Evolutionary conservation across 2,797 vertebrate genomes (phyloP).

Genomic region (Myotis planiceps): DNA sequence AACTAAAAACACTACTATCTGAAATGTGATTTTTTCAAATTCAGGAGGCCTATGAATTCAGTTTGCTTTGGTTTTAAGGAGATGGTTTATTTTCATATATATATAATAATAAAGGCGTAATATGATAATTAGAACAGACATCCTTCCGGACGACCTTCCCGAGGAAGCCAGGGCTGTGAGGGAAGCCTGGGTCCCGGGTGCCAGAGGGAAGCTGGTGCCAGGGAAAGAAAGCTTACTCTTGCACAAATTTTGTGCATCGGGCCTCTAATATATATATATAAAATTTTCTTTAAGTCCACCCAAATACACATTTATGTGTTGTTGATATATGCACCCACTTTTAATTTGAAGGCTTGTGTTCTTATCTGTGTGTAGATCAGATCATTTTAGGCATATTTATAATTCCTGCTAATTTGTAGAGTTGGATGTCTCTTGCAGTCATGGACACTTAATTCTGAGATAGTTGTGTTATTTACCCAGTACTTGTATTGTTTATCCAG

Average conservation of each 20-base stretch:
- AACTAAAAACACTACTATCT: background rate
- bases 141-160: too few relatives aligned
- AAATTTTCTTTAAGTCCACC: background rate
- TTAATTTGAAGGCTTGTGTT: background rate
- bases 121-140: too few relatives aligned
- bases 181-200: too few relatives aligned
- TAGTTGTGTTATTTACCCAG: background rate
- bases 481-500: background rate
- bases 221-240: too few relatives aligned
- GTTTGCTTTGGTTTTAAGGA: background rate
- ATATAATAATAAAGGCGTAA: too few relatives aligned
- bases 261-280: background rate
- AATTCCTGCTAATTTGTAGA: background rate
- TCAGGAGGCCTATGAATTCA: background rate
- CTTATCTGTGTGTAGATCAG: background rate
- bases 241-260: too few relatives aligned
- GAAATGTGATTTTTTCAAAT: background rate
- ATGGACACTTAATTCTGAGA: background rate
- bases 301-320: conserved; percentile 19
- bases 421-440: background rate
- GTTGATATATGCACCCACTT: background rate
- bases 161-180: too few relatives aligned
- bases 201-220: too few relatives aligned
- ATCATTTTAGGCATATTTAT: background rate
- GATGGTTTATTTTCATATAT: background rate